Evolutionary conservation across 2,888 invertebrate genomes (phyloP).

Genomic region (Dusona sp.): DNA sequence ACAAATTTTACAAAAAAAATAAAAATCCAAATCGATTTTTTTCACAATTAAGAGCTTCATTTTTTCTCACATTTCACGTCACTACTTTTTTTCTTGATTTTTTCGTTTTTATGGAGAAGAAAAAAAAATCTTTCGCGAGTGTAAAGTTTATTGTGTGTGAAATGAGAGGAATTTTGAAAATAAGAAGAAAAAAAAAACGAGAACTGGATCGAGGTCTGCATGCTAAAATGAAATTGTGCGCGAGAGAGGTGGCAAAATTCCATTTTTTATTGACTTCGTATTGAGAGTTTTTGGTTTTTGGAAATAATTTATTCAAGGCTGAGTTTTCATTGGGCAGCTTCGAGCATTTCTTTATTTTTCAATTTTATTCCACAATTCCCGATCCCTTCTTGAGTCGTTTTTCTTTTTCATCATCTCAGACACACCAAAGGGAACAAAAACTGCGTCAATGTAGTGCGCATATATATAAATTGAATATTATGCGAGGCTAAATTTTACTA

Average conservation of each 20-base stretch:
- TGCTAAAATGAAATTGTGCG: slow-evolving; percentile 49
- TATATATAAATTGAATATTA: slow-evolving; percentile 2
- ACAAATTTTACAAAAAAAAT: slow-evolving; percentile 25
- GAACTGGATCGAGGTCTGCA: slow-evolving; percentile 31
- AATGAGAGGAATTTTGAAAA: slow-evolving; percentile 18
- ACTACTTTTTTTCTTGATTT: not conserved
- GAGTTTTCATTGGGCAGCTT: not conserved
- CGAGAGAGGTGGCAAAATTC: slow-evolving; percentile 65
- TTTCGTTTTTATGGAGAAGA: too few species aligned
- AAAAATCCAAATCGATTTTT: not conserved
- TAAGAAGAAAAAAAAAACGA: slow-evolving; percentile 24
- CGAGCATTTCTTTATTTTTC: not conserved
- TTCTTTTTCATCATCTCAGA: slow-evolving; percentile 27
- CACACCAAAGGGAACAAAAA: slow-evolving; percentile 63
- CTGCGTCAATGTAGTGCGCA: slow-evolving; percentile 44
- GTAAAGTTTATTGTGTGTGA: not conserved
- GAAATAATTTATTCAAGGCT: not conserved
- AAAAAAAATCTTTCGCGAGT: not conserved
- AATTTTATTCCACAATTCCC: not conserved
- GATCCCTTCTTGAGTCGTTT: not conserved
- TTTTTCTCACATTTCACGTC: not conserved
- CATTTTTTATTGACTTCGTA: slow-evolving; percentile 15
- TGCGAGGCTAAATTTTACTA: not conserved
- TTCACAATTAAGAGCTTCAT: not conserved
- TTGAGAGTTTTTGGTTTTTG: not conserved